Evolutionary conservation across 2,888 invertebrate genomes (phyloP), one percentile per base, ranked within the genome.

Genomic region (Ochropacha duplaris): DNA sequence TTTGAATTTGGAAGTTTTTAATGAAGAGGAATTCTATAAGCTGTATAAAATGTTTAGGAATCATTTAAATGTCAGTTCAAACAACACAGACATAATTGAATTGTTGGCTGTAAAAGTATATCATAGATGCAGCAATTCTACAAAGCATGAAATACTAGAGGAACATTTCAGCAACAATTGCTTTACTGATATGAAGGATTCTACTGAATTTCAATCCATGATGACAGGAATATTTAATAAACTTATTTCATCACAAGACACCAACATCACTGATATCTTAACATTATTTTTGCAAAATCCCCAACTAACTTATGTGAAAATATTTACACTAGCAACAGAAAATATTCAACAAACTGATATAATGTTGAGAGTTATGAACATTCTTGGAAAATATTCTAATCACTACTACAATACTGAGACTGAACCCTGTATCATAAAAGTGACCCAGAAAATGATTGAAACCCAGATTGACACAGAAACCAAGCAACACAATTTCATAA

Each of bases 161-260:
- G 72, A 80, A 31, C 81, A 81, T 57, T 92, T 88, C 62, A 68
- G 36, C 36, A 68, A 83, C 28, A 81, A 81, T 26, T 69, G 65
- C 51, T 84, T 90, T 12, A 67, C 69, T 58, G 73, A 88, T 64
- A 69, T 71, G 62, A 66, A 69, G 39, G 71, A 80, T 65, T 73
- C 70, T 54, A 50, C 64, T 55, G 78, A 84, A 28, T 88, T 87
- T 59, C 66, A 66, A 14, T 68, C 61, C 24, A 76, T 70, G 63
- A 64, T 84, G 56, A 89, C 75, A 55, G 81, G 86, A 73, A 81
- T 79, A 69, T 92, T 92, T 54, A 92, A 92, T 65, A 91, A 89
- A 73, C 69, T 90, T 14, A 76, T 88, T 59, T 65, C 72, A 14
- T 69, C 79, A 6, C 66, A 75, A 6, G 77, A 85, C 58, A 63